A percentile compares a stretch with the other conserved stretches of the same genome.
phyloP scores from a whole-genome alignment of 2,888 invertebrate genomes.

The Drosophila niveifrons region DNA sequence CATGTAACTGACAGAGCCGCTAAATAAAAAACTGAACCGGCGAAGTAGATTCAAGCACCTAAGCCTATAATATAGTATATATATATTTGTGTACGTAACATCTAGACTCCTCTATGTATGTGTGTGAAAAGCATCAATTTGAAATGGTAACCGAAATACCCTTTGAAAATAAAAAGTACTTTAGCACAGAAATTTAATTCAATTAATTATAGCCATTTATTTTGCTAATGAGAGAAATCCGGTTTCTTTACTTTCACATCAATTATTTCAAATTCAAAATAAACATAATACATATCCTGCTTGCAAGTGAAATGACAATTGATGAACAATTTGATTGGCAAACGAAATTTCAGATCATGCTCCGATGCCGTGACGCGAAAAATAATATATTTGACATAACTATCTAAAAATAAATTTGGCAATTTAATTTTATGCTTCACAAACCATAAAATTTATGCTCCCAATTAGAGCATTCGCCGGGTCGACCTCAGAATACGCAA shows the following conservation, averaged over 20 bases:
- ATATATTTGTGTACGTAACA: constrained; percentile 19
- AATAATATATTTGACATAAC: neutral
- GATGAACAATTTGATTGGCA: too few species aligned
- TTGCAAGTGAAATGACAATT: neutral
- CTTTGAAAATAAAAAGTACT: neutral
- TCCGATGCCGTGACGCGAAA: neutral
- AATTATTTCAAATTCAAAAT: too few species aligned
- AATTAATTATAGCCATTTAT: too few species aligned
- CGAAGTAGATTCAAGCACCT: constrained; percentile 41
- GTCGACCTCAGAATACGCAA: constrained; percentile 3
- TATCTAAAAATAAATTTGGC: constrained; percentile 18
- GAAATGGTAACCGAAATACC: constrained; percentile 19
- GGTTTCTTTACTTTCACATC: too few species aligned
- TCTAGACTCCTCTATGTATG: neutral
- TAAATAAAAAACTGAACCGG: constrained; percentile 42
- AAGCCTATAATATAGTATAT: constrained; percentile 57
- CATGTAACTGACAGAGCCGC: constrained; percentile 61
- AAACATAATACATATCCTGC: too few species aligned
- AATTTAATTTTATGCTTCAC: constrained; percentile 28
- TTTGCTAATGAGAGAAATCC: too few species aligned
- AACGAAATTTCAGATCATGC: neutral
- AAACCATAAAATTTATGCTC: constrained; percentile 28
- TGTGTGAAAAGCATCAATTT: constrained; percentile 29
- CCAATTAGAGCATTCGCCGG: constrained; percentile 27
- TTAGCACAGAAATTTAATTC: neutral